Percentiles rank a stretch among this genome's conserved stretches.
These are phyloP conservation scores for Trichonephila clavipes DNA, from an alignment of 1,140 invertebrate genomes.

Conservation along the genomic window DNA sequence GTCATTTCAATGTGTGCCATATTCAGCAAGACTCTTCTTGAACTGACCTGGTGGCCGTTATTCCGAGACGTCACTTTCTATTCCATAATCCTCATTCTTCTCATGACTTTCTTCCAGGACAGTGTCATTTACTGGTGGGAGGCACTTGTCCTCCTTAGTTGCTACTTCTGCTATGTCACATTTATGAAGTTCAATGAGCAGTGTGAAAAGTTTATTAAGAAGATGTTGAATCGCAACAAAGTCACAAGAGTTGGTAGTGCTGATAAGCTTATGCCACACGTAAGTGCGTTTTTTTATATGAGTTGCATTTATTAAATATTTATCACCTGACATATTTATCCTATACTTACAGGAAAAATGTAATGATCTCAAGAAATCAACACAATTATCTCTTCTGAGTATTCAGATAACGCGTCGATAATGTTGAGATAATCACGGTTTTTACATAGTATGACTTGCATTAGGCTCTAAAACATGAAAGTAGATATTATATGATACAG, in stretches of 20 bases:
- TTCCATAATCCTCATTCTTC: conserved; percentile 91
- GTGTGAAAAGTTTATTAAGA: conserved; percentile 88
- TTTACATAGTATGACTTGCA: too few relatives aligned
- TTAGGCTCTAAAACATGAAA: too few relatives aligned
- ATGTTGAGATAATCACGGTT: too few relatives aligned
- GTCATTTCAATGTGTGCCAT: conserved; percentile 97
- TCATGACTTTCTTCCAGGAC: conserved; percentile 96
- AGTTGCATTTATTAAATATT: too few relatives aligned
- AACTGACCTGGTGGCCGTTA: conserved; percentile 95
- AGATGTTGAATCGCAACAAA: conserved; percentile 93
- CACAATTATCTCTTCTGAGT: too few relatives aligned
- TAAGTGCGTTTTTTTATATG: conserved; percentile 83
- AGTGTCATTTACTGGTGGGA: conserved; percentile 95
- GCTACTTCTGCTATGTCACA: conserved; percentile 92
- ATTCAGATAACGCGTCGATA: too few relatives aligned
- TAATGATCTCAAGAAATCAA: too few relatives aligned
- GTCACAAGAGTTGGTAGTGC: conserved; percentile 81
- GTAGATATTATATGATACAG: too few relatives aligned
- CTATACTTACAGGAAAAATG: too few relatives aligned
- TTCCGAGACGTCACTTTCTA: conserved; percentile 98
- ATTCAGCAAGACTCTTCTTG: conserved; percentile 91
- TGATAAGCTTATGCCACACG: conserved; percentile 90
- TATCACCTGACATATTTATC: too few relatives aligned
- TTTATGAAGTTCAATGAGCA: conserved; percentile 96
- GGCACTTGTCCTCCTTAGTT: conserved; percentile 90